Conservation (phyloP, 2,113 vertebrate species). For the Cinclus cinclus region DNA sequence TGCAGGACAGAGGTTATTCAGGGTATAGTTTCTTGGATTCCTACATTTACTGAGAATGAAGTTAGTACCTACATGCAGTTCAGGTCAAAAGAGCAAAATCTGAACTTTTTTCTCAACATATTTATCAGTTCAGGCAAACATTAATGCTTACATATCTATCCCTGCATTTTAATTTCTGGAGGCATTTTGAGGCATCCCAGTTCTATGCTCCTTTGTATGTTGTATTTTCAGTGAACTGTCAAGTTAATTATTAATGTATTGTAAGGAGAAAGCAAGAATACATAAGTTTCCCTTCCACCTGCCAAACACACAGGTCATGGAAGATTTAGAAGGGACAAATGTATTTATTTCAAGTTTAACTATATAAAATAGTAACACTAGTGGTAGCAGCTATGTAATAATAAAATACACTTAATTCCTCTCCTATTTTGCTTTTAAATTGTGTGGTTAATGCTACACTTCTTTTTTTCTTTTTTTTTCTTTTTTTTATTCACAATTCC, state of each 20-base stretch:
- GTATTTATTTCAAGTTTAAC: neutral
- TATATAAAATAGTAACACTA: neutral
- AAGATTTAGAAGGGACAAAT: neutral
- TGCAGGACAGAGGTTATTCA: neutral
- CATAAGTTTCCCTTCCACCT: neutral
- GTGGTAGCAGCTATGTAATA: neutral
- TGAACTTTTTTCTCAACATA: neutral
- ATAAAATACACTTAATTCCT: neutral
- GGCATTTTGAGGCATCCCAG: neutral
- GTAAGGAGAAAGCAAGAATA: neutral
- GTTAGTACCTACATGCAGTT: neutral
- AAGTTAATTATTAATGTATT: neutral
- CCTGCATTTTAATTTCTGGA: neutral
- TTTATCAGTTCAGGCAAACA: neutral
- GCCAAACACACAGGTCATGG: fast-evolving
- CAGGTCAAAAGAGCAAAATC: neutral
- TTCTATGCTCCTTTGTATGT: neutral
- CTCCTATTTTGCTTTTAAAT: neutral
- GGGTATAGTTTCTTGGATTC: neutral
- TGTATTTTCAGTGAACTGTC: neutral
- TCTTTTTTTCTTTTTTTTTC: neutral
- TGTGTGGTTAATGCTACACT: neutral
- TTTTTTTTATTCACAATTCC: neutral
- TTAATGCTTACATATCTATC: neutral
- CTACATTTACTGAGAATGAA: neutral